Base-by-base conservation (phyloP, 2,888 invertebrate genomes). In the Euclidia mi region DNA sequence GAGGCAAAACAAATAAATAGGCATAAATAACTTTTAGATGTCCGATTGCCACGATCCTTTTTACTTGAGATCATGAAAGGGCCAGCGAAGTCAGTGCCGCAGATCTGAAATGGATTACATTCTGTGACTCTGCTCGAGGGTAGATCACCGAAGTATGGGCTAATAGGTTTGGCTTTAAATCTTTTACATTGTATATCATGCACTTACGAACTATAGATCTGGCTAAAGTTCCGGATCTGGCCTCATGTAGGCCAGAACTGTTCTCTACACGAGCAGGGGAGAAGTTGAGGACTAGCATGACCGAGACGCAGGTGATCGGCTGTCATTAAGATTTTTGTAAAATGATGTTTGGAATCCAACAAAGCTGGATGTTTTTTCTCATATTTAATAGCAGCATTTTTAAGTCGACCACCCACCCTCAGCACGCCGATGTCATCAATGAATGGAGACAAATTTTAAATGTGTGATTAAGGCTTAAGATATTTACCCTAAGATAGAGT, bases 291-390 rank as follows among this genome's bases (percentile, higher is more conserved):
- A 2, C 50, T 43, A 3, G 37, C 29, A 25, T 50, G 43, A 14
- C 37, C 29, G 10, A 50, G 29, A 1, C 15, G 10, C 1, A 6
- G 2, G 6, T 40, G 40, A 11, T 45, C 34, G 12, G 11, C 2
- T 9, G 7, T 10, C 11, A 45, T 12, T 34, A 45, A 34, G 20
- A 45, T 35, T 11, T 42, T 49, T 68, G 61, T 4, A 20, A 20
- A 20, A 4, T 4, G 3, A 6, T 20, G 20, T 53, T 59, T 2
- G n/a, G 34, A 11, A 28, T 42, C 37, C 12, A 67, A 37, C 10
- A 67, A 11, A 10, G 44, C 31, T 1, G 63, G 63, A 42, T 61
- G 56, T 31, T 53, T 67, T 15, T 52, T 49, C 9, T 66, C 35
- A 49, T 40, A 63, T 38, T 34, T 29, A 42, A 44, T 41, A 14